Base-by-base conservation (phyloP, 2,113 vertebrate species). In the Leptodactylus fuscus region DNA sequence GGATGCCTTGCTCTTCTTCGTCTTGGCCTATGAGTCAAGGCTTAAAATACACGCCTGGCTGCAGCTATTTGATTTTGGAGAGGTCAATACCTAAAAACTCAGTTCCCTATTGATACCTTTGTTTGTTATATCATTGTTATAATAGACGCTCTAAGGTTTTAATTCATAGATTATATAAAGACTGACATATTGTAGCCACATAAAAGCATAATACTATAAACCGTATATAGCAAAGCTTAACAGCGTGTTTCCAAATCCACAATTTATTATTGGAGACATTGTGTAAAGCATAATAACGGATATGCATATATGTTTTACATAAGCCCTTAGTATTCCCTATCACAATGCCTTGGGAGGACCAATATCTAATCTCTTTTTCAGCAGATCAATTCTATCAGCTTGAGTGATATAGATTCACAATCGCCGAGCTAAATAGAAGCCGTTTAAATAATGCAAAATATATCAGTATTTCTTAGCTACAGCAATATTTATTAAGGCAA, bases 341-440 rank as follows among this genome's bases (percentile, higher is more conserved):
- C 62, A 67, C 62, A 67, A 67, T 36, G 62, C 29, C 62, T 67
- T 67, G 62, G 62, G 62, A 67, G 62, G 62, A 20, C 62, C 62
- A 67, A 67, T 67, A 49, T 49, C 74, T 46, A 29, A 76, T 76
- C 36, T 76, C 36, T 27, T 76, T 76, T 76, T 76, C 74, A 46
- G 2, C 44, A 18, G n/a, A 76, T 48, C 74, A 76, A 76, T 76
- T 46, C 74, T 44, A 48, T 76, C 44, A 76, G 48, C 24, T 16
- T 76, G 38, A 76, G 41, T 76, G 48, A 29, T 76, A 76, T 48
- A 49, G 38, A 76, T 76, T 76, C 38, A 49, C 9, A 8, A 27
- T 76, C 27, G 27, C 41, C 7, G 48, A 27, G 51, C 74, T 76
- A 18, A 51, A 76, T 32, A 51, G 74, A 51, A 76, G 74, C 20